Percentiles rank a stretch among this genome's conserved stretches.
phyloP scores from a whole-genome alignment of 92 coral and sea anemone genomes.

The Palythoa heliodiscus region DNA sequence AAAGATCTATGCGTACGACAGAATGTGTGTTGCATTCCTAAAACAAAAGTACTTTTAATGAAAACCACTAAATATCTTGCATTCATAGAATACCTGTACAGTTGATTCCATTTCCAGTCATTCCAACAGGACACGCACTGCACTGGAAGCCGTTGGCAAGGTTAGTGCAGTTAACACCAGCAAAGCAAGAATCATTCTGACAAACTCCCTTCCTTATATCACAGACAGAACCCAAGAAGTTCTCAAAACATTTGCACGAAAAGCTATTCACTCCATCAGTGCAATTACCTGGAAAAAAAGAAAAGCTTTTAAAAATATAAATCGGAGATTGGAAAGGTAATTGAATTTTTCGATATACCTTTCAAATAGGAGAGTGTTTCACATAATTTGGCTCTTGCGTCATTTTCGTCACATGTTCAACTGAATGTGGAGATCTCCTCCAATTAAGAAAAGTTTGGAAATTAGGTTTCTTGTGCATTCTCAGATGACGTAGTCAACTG shows the following conservation, averaged over 20 bases:
- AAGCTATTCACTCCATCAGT: constrained; percentile 15
- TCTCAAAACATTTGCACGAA: neutral
- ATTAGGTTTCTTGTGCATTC: too few species aligned
- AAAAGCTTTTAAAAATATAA: neutral
- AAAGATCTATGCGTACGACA: too few species aligned
- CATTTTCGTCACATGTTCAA: too few species aligned
- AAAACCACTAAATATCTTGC: neutral
- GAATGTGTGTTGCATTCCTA: neutral
- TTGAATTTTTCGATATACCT: too few species aligned
- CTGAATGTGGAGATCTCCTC: too few species aligned
- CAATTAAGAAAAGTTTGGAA: too few species aligned
- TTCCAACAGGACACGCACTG: constrained; percentile 4
- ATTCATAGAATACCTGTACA: constrained; percentile 5
- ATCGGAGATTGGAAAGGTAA: neutral
- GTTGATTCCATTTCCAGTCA: constrained; percentile 20
- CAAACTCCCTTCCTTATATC: constrained; percentile 29
- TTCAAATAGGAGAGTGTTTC: too few species aligned
- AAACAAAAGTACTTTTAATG: too few species aligned
- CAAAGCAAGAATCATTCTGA: constrained; percentile 4
- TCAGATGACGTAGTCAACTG: too few species aligned
- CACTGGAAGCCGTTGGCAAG: constrained; percentile 23
- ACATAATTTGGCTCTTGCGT: too few species aligned
- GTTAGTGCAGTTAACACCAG: constrained; percentile 21
- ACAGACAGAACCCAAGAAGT: constrained; percentile 4
- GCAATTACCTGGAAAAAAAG: neutral